phyloP scores from a whole-genome alignment of 2,113 vertebrate species.

The Dinomys branickii region DNA sequence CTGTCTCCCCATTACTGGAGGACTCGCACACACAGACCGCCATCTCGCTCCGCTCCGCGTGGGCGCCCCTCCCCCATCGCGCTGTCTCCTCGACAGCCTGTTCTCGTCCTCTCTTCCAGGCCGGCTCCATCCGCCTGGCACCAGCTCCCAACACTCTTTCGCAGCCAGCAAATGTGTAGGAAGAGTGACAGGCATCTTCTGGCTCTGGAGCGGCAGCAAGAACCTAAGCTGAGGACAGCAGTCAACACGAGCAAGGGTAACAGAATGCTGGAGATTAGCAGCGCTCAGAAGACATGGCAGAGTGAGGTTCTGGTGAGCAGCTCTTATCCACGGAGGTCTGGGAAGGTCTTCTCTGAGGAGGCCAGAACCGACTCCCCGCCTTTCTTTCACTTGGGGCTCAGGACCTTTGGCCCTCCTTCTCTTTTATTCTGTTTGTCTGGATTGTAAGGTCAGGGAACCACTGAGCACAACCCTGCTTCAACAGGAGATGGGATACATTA shows the following conservation, averaged over 20 bases:
- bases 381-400: background rate
- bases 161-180: background rate
- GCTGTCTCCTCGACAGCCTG: background rate
- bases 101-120: background rate
- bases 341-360: background rate
- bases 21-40: constrained; percentile 20
- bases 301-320: background rate
- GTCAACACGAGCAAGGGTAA: background rate
- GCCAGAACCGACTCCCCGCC: background rate
- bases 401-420: background rate
- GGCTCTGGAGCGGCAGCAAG: background rate
- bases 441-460: background rate
- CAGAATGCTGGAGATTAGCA: background rate
- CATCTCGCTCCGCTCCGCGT: background rate
- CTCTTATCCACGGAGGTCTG: background rate
- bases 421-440: background rate
- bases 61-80: background rate
- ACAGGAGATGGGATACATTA: background rate
- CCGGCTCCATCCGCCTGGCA: background rate
- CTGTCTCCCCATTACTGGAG: constrained; percentile 25
- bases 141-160: background rate
- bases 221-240: background rate
- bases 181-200: background rate
- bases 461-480: background rate
- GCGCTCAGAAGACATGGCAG: background rate